Percentiles rank a stretch among this genome's conserved stretches.
Evolutionary conservation across 2,797 vertebrate genomes (phyloP).

Genomic region (Diglossa cyanea): DNA sequence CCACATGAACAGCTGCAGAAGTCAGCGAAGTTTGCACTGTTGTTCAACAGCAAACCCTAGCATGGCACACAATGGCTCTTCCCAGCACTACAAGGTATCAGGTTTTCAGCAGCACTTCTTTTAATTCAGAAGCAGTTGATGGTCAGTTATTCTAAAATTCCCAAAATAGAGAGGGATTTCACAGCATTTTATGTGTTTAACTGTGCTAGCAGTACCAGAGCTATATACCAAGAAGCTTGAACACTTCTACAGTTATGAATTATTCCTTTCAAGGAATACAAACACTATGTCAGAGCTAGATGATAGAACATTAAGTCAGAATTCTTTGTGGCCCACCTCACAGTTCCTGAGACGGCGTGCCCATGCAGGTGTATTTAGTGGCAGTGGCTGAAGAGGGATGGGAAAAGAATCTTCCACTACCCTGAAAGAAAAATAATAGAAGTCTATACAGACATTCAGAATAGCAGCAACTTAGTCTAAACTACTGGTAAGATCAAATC

Average conservation of each 20-base stretch:
- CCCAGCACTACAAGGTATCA: not conserved
- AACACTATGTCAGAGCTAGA: not conserved
- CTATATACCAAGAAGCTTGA: not conserved
- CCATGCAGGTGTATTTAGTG: constrained; percentile 79
- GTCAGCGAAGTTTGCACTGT: not conserved
- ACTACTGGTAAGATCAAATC: not conserved
- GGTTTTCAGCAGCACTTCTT: not conserved
- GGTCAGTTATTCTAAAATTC: not conserved
- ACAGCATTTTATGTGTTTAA: not conserved
- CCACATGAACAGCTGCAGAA: not conserved
- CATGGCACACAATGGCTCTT: not conserved
- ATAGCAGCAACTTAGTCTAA: not conserved
- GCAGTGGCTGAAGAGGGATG: constrained; percentile 74
- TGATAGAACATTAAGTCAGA: not conserved
- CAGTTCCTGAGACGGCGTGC: constrained; percentile 78
- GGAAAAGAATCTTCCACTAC: constrained; percentile 70
- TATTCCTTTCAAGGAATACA: not conserved
- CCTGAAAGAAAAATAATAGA: constrained; percentile 19
- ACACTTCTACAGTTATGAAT: not conserved
- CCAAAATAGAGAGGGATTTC: not conserved
- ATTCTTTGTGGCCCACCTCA: constrained; percentile 74
- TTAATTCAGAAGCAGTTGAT: not conserved
- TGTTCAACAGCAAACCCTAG: not conserved
- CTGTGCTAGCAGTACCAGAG: not conserved
- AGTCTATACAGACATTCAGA: not conserved